phyloP scores from a whole-genome alignment of 2,113 vertebrate species.

The Sinocyclocheilus anshuiensis region DNA sequence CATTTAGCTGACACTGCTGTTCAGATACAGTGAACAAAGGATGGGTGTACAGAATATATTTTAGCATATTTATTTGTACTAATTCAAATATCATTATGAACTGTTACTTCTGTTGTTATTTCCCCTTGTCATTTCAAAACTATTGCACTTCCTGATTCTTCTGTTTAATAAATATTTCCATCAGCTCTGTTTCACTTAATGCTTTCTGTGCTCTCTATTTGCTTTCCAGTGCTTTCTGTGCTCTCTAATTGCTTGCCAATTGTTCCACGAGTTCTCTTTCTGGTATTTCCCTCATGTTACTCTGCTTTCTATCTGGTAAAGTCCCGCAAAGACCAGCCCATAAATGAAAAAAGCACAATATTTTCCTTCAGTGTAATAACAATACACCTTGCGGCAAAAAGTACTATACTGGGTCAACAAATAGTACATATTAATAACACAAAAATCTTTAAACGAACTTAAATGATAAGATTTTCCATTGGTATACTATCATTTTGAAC shows the following conservation, averaged over 20 bases:
- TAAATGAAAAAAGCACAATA: neutral
- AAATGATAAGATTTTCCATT: neutral
- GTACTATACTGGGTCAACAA: neutral
- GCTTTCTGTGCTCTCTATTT: slow-evolving; percentile 1
- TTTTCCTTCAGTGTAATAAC: neutral
- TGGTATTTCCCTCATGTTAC: neutral
- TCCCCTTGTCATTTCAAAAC: slow-evolving; percentile 62
- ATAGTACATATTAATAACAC: neutral
- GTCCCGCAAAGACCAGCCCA: neutral
- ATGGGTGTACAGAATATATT: neutral
- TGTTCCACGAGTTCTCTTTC: neutral
- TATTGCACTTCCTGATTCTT: slow-evolving; percentile 76
- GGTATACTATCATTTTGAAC: neutral
- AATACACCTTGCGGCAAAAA: neutral
- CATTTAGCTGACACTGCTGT: slow-evolving; percentile 3
- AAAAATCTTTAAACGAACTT: neutral
- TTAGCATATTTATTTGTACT: neutral
- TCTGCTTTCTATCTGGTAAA: neutral
- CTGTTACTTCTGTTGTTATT: slow-evolving; percentile 37
- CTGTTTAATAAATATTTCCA: slow-evolving; percentile 85
- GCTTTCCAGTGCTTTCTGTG: slow-evolving; percentile 34
- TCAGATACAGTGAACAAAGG: neutral
- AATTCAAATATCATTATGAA: neutral
- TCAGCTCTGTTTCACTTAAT: slow-evolving; percentile 71
- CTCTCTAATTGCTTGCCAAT: slow-evolving; percentile 21